A percentile compares a stretch with the other conserved stretches of the same genome.
phyloP scores from a whole-genome alignment of 1,140 invertebrate genomes.

The Vanessa tameamea region DNA sequence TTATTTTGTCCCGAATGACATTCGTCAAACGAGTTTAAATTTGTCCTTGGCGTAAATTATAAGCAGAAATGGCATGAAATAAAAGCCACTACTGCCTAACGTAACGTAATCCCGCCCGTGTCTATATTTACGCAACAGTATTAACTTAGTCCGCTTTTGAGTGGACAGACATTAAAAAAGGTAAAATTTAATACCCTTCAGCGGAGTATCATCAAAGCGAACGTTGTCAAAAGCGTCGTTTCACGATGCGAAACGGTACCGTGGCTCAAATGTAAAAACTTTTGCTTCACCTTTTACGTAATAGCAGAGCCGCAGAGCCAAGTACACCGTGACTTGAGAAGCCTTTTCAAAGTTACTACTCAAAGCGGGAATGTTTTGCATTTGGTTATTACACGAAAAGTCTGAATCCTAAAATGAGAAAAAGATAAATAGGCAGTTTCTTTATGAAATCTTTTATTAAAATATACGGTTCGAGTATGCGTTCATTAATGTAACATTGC shows the following conservation, averaged over 20 bases:
- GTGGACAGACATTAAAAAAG: constrained; percentile 59
- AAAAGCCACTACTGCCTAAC: constrained; percentile 28
- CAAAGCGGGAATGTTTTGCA: constrained; percentile 73
- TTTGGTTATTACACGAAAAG: constrained; percentile 64
- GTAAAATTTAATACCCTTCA: constrained; percentile 73
- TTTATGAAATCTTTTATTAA: constrained; percentile 6
- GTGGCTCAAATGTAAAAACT: constrained; percentile 75
- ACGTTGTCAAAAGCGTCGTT: constrained; percentile 71
- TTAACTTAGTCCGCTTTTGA: constrained; percentile 64
- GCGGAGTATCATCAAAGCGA: constrained; percentile 68
- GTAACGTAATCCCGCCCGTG: constrained; percentile 33
- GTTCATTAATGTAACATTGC: background rate
- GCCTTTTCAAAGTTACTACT: constrained; percentile 70
- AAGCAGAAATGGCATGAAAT: constrained; percentile 38
- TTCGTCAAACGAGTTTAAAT: constrained; percentile 48
- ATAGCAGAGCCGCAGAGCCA: constrained; percentile 53
- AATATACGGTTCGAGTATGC: background rate
- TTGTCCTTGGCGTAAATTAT: constrained; percentile 54
- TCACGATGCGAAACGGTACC: constrained; percentile 66
- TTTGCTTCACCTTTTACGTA: constrained; percentile 73
- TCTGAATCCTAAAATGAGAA: constrained; percentile 42
- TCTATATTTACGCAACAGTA: constrained; percentile 47
- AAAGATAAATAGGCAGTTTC: constrained; percentile 4
- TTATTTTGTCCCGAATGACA: constrained; percentile 50
- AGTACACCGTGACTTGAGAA: constrained; percentile 61